A percentile compares a stretch with the other conserved stretches of the same genome.
Conservation (phyloP, 2,113 vertebrate genomes). For the Sclerurus mexicanus region DNA sequence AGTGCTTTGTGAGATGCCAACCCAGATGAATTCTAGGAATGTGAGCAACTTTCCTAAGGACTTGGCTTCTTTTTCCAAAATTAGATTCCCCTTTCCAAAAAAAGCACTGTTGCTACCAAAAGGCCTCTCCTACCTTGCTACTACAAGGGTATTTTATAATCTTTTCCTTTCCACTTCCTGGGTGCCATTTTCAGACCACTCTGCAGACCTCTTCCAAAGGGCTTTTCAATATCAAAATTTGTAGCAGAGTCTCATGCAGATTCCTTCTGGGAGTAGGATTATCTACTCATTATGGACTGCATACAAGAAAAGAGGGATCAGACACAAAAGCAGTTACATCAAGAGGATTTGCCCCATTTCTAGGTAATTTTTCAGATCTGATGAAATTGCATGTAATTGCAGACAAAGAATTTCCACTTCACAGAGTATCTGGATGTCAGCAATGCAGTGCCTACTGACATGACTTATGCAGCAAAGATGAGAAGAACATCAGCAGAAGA, state of each 20-base stretch:
- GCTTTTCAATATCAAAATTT: not conserved
- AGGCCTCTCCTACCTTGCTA: not conserved
- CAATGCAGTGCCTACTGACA: not conserved
- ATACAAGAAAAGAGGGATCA: not conserved
- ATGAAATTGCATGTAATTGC: not conserved
- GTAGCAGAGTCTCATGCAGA: not conserved
- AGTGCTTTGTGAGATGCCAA: not conserved
- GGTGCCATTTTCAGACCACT: not conserved
- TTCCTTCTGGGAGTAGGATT: not conserved
- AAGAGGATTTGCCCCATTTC: not conserved
- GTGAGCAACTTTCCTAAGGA: not conserved
- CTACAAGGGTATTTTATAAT: not conserved
- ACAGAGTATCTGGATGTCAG: not conserved
- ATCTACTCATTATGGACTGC: not conserved
- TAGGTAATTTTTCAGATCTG: not conserved
- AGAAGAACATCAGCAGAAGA: not conserved
- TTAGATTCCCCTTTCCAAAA: not conserved
- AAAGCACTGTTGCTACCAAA: not conserved
- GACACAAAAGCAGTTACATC: not conserved
- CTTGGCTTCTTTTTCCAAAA: not conserved
- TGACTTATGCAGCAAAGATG: not conserved
- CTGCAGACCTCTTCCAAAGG: not conserved
- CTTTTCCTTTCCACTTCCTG: not conserved
- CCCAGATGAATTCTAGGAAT: constrained; percentile 6
- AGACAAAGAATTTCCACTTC: not conserved